Conservation (phyloP, 2,888 invertebrate species). For the Lydus trimaculatus region DNA sequence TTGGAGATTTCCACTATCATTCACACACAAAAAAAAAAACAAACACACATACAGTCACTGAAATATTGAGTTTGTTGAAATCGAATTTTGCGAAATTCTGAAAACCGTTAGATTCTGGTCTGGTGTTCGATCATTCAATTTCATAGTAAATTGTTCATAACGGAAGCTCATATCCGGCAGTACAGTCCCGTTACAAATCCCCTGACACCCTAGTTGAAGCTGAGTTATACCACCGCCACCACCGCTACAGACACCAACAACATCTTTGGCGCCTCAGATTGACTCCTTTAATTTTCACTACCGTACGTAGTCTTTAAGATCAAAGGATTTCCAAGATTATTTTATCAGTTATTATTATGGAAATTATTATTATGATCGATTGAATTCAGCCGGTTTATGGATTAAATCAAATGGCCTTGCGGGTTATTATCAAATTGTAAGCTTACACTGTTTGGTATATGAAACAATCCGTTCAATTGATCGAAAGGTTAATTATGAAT, state of each 20-base stretch:
- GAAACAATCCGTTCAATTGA: background rate
- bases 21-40: background rate
- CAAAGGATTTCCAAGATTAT: background rate
- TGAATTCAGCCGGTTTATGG: background rate
- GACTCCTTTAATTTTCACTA: background rate
- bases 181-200: slow-evolving; percentile 34
- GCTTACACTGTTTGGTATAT: background rate
- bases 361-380: background rate
- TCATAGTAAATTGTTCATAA: slow-evolving; percentile 78
- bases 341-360: background rate
- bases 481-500: background rate
- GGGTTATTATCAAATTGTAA: background rate
- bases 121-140: slow-evolving; percentile 56
- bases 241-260: background rate
- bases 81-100: slow-evolving; percentile 32
- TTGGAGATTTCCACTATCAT: background rate
- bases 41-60: background rate
- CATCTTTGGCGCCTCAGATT: slow-evolving; percentile 2
- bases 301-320: background rate
- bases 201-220: slow-evolving; percentile 27
- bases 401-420: background rate
- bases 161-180: slow-evolving; percentile 86
- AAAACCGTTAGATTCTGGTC: slow-evolving; percentile 25
- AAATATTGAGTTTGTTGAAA: slow-evolving; percentile 14
- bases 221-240: background rate